These are phyloP conservation scores for Heliconius himera DNA, from an alignment of 1,140 invertebrate species.

Conservation along the genomic window DNA sequence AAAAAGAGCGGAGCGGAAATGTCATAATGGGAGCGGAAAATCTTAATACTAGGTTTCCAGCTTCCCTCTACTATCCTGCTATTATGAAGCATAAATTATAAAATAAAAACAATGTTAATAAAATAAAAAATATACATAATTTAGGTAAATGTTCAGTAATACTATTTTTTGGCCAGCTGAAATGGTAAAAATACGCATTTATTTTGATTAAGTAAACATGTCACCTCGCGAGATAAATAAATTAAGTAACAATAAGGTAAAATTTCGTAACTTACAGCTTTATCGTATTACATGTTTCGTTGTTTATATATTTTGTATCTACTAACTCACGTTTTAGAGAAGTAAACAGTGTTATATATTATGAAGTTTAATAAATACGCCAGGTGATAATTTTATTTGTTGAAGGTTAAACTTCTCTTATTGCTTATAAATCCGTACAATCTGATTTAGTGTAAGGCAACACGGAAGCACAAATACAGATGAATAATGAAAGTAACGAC, in stretches of 20 bases:
- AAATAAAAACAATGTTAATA: too few species aligned
- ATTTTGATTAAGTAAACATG: neutral
- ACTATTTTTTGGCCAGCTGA: neutral
- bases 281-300: neutral
- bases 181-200: too few species aligned
- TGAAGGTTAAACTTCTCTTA: conserved; percentile 25
- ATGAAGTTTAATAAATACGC: conserved; percentile 32
- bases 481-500: conserved; percentile 35
- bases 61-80: too few species aligned
- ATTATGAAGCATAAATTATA: too few species aligned
- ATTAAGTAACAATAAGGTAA: neutral
- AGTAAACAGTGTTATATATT: conserved; percentile 11
- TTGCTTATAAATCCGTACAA: conserved; percentile 36
- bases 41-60: too few species aligned
- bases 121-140: too few species aligned
- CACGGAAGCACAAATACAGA: conserved; percentile 28
- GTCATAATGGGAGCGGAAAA: too few species aligned
- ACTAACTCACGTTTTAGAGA: neutral
- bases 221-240: neutral
- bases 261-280: too few species aligned
- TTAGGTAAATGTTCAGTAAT: neutral
- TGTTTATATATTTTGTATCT: neutral
- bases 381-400: conserved; percentile 23
- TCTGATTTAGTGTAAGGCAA: conserved; percentile 31
- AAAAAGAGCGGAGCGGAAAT: too few species aligned